A percentile compares a stretch with the other conserved stretches of the same genome.
Evolutionary conservation across 2,113 vertebrate genomes (phyloP).

Genomic region (Dinomys branickii): DNA sequence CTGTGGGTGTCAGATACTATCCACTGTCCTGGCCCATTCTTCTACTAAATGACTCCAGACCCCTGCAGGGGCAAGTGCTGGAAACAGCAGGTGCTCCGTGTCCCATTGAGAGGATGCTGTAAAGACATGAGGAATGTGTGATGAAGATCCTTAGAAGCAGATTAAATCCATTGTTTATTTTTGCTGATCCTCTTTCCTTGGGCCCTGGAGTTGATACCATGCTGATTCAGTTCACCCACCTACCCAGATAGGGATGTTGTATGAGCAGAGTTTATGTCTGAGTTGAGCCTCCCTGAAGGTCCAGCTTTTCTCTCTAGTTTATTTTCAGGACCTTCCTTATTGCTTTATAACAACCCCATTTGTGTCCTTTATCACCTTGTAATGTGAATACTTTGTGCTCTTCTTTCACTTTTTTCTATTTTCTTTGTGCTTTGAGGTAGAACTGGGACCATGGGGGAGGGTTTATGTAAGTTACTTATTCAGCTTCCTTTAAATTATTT

Average conservation of each 20-base stretch:
- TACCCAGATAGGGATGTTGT: neutral
- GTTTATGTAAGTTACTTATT: neutral
- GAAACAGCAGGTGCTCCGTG: neutral
- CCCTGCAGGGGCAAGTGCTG: neutral
- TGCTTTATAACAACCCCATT: neutral
- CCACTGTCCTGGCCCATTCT: neutral
- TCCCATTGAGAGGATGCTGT: neutral
- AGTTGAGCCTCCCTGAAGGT: neutral
- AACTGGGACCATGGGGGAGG: neutral
- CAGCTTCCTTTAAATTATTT: neutral
- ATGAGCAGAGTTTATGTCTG: neutral
- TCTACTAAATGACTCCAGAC: neutral
- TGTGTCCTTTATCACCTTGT: neutral
- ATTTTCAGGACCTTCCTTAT: neutral
- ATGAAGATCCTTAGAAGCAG: neutral
- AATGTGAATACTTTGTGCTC: neutral
- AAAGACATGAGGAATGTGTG: neutral
- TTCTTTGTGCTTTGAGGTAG: neutral
- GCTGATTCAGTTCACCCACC: neutral
- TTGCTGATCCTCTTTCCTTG: neutral
- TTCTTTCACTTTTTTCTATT: neutral
- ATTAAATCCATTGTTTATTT: neutral
- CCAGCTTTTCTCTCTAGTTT: constrained; percentile 1
- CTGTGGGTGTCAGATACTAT: neutral
- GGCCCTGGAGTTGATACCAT: neutral